Conservation (phyloP, 2,888 invertebrate species). For the Dicyrtoma fusca region DNA sequence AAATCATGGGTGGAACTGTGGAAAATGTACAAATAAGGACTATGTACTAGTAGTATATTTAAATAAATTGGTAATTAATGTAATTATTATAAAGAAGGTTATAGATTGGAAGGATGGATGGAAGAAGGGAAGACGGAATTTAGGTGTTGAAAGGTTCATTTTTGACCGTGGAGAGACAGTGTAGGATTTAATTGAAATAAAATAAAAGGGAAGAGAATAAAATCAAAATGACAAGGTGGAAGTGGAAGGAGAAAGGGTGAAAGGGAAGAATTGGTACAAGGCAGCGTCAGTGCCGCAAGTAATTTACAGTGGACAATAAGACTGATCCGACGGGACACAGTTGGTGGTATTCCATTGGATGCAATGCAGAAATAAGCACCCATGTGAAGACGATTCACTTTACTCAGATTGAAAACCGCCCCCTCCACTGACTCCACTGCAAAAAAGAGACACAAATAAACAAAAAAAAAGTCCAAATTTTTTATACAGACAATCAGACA, state of each 20-base stretch:
- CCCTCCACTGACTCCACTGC: slow-evolving; percentile 58
- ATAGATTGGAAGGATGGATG: not conserved
- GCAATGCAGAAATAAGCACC: slow-evolving; percentile 71
- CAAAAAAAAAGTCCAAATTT: too few relatives aligned
- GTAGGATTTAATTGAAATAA: not conserved
- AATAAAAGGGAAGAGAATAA: not conserved
- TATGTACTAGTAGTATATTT: too few relatives aligned
- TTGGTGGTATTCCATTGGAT: slow-evolving; percentile 82
- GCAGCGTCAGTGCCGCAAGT: slow-evolving; percentile 37
- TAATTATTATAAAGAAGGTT: not conserved
- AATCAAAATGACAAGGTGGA: not conserved
- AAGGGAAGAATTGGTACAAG: slow-evolving; percentile 37
- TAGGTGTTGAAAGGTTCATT: too few relatives aligned
- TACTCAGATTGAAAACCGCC: slow-evolving; percentile 58
- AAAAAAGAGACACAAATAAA: not conserved
- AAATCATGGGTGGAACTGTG: slow-evolving; percentile 83
- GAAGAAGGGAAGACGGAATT: not conserved
- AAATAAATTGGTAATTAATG: not conserved
- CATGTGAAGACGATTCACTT: slow-evolving; percentile 73
- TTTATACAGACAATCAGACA: too few relatives aligned
- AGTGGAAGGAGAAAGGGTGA: not conserved
- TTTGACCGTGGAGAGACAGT: too few relatives aligned
- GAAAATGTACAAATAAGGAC: slow-evolving; percentile 42
- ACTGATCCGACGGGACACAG: slow-evolving; percentile 85
- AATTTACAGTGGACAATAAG: slow-evolving; percentile 77